Base-by-base conservation (phyloP, 1,140 invertebrate species). In the Prorops nasuta region DNA sequence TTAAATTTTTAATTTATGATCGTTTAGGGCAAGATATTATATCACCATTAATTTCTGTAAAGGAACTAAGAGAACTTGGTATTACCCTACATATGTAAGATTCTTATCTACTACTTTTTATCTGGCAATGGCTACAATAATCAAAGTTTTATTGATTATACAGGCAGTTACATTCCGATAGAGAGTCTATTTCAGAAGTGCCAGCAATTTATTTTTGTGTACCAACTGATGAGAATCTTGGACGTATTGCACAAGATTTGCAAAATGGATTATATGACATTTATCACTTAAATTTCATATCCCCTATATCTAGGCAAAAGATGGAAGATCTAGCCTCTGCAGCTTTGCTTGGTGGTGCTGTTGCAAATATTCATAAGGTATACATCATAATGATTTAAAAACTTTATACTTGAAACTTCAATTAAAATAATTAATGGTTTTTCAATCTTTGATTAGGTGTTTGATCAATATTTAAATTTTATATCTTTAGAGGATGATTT, bases 191-290 rank as follows among this genome's bases (percentile, higher is more conserved):
- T 61, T 95, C 96, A 3, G 98, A 99, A 82, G 96, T 98, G 12
- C 96, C 97, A 54, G 96, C 94, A 8, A 88, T 99, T 38, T 99
- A 99, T 78, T 99, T 99, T 74, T 96, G 98, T 76, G 84, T 91
- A 58, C 96, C 98, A n/a, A 91, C 89, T 21, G 92, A 98, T 69
- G 95, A 99, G 74, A 99, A 99, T 80, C 82, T 99, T 19, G 88
- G 88, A 34, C 82, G 95, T 60, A 98, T 99, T 54, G 89, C 88
- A 44, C 91, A 96, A 79, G 94, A 96, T 74, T 84, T 98, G 48
- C 86, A 92, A 56, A 92, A 90, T 76, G 88, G 90, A 20, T 77
- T 97, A 15, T 99, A 99, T 75, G 96, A 98, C 65, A 83, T 87
- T 28, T 99, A 97, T 78, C 94, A 97, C 73, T 78, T 99, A 6